A percentile compares a stretch with the other conserved stretches of the same genome.
Evolutionary conservation across 2,797 vertebrate genomes (phyloP).

Genomic region (Apogon hyalosoma): DNA sequence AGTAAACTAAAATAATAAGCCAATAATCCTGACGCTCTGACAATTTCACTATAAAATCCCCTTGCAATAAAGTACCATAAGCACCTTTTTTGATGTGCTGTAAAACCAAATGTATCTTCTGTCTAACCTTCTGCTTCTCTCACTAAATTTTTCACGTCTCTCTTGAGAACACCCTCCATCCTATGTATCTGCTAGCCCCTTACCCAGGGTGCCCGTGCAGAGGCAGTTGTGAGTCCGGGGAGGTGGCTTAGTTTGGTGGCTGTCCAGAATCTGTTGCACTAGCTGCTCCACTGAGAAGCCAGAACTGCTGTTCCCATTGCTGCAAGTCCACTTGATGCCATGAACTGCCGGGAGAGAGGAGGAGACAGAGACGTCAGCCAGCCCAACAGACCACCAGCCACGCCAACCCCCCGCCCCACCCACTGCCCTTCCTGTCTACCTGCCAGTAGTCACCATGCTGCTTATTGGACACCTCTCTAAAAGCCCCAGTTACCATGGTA

Average conservation of each 20-base stretch:
- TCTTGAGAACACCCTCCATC: conserved; percentile 28
- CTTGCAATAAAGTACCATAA: conserved; percentile 39
- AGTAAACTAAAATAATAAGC: conserved; percentile 39
- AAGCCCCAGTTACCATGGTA: conserved; percentile 5
- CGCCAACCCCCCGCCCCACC: conserved; percentile 77
- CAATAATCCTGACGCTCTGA: conserved; percentile 42
- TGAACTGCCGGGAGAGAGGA: conserved; percentile 93
- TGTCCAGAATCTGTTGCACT: conserved; percentile 99
- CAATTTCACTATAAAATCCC: conserved; percentile 41
- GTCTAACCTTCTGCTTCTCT: conserved; percentile 29
- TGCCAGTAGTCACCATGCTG: conserved; percentile 26
- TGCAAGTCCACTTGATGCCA: conserved; percentile 99
- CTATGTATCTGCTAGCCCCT: conserved; percentile 77
- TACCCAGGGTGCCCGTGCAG: conserved; percentile 98
- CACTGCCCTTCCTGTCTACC: conserved; percentile 60
- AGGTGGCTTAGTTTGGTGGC: conserved; percentile 99
- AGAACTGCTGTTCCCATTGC: conserved; percentile 99
- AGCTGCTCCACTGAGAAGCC: conserved; percentile 99
- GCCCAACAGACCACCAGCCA: conserved; percentile 82
- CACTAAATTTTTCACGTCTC: conserved; percentile 33
- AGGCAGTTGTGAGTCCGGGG: conserved; percentile 99
- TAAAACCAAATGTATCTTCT: conserved; percentile 32
- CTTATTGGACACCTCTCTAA: conserved; percentile 25
- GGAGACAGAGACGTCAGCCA: conserved; percentile 86
- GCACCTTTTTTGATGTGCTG: conserved; percentile 40